Conservation (phyloP, 2,888 invertebrate genomes). For the Limenitis camilla region DNA sequence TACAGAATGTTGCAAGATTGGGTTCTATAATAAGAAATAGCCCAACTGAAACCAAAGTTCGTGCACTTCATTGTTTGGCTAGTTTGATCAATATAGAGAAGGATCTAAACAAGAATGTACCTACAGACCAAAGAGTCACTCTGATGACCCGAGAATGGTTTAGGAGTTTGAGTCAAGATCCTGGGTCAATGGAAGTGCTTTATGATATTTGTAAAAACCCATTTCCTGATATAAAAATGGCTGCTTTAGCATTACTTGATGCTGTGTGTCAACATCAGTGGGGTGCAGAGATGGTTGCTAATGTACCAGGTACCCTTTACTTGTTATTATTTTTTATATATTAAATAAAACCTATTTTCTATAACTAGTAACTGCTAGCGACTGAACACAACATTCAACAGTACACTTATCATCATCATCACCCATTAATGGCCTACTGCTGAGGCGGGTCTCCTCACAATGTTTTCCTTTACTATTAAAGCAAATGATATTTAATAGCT, state of each 20-base stretch:
- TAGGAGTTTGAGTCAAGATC: slow-evolving; percentile 48
- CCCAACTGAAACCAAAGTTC: slow-evolving; percentile 78
- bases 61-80: slow-evolving; percentile 78
- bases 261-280: slow-evolving; percentile 82
- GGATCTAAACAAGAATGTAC: slow-evolving; percentile 46
- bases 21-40: slow-evolving; percentile 74
- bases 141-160: slow-evolving; percentile 72
- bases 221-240: slow-evolving; percentile 84
- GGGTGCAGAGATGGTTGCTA: slow-evolving; percentile 84
- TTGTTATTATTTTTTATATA: neutral
- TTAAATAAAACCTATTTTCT: too few relatives aligned
- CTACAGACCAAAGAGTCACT: slow-evolving; percentile 60
- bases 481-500: too few relatives aligned
- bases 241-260: slow-evolving; percentile 79
- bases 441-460: too few relatives aligned
- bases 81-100: slow-evolving; percentile 72
- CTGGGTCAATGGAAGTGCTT: slow-evolving; percentile 76
- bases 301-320: slow-evolving; percentile 76
- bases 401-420: too few relatives aligned
- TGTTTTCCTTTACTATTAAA: too few relatives aligned
- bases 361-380: too few relatives aligned
- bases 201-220: slow-evolving; percentile 82
- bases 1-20: slow-evolving; percentile 74
- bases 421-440: too few relatives aligned
- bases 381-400: too few relatives aligned